phyloP scores from a whole-genome alignment of 2,797 vertebrate genomes.

The Lates japonicus region DNA sequence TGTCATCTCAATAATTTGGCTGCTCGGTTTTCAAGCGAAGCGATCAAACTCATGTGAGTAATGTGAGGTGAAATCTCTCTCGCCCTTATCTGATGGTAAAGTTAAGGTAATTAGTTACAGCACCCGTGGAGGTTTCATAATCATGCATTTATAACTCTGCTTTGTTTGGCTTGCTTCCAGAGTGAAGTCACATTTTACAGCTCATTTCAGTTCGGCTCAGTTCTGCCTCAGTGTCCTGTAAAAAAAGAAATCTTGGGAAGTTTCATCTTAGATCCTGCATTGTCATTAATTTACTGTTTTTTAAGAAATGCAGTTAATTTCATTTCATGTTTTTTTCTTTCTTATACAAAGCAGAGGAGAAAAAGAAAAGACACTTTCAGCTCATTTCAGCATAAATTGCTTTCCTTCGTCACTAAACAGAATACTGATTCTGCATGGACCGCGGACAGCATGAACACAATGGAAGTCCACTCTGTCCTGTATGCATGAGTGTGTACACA shows the following conservation, averaged over 20 bases:
- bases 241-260: conserved; percentile 43
- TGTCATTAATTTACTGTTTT: conserved; percentile 24
- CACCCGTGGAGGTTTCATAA: conserved; percentile 25
- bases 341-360: background rate
- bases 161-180: conserved; percentile 14
- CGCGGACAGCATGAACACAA: conserved; percentile 12
- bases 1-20: conserved; percentile 5
- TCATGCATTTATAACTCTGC: conserved; percentile 29
- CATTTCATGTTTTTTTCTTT: conserved; percentile 21
- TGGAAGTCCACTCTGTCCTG: conserved; percentile 13
- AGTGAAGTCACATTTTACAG: conserved; percentile 45
- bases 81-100: conserved; percentile 24
- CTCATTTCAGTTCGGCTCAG: conserved; percentile 32
- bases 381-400: background rate
- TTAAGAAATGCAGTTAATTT: conserved; percentile 23
- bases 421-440: conserved; percentile 18
- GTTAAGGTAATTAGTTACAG: conserved; percentile 52
- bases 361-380: background rate
- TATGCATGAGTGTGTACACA: conserved; percentile 24
- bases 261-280: conserved; percentile 29
- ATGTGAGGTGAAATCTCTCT: conserved; percentile 35
- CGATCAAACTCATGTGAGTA: conserved; percentile 37
- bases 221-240: conserved; percentile 19
- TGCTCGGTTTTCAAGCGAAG: conserved; percentile 41
- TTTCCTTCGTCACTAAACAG: background rate